Conservation (phyloP, 2,113 vertebrate genomes). For the Atlantisia rogersi region DNA sequence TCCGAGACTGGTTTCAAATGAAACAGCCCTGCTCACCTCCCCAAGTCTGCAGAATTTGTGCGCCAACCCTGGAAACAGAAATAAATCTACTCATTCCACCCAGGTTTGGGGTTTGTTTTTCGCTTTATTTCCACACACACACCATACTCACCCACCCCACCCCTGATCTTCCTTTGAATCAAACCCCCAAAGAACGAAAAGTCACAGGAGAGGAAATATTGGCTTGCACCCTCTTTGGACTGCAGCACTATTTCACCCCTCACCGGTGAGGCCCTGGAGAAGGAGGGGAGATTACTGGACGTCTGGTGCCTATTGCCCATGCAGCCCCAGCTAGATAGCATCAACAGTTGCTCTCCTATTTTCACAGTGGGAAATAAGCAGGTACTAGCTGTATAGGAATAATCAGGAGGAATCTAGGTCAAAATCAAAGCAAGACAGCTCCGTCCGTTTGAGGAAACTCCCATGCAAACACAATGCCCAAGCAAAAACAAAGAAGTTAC, state of each 20-base stretch:
- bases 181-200: neutral
- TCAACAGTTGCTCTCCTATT: slow-evolving; percentile 72
- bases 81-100: neutral
- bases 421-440: slow-evolving; percentile 68
- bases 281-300: neutral
- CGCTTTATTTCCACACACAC: too few species aligned
- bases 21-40: neutral
- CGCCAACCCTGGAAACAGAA: neutral
- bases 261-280: neutral
- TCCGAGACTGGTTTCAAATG: neutral
- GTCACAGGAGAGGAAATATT: neutral
- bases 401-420: slow-evolving; percentile 71
- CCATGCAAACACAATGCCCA: slow-evolving; percentile 48
- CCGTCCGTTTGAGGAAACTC: slow-evolving; percentile 46
- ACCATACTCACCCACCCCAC: too few species aligned
- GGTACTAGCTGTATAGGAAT: slow-evolving; percentile 61
- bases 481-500: slow-evolving; percentile 59
- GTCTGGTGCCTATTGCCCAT: neutral
- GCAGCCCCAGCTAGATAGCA: slow-evolving; percentile 49
- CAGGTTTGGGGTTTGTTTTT: neutral
- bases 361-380: slow-evolving; percentile 72
- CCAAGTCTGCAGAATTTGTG: neutral
- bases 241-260: neutral
- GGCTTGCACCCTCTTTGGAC: neutral
- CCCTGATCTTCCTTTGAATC: neutral